Base-by-base conservation (phyloP, 2,888 invertebrate genomes). In the Brachyptera risi region DNA sequence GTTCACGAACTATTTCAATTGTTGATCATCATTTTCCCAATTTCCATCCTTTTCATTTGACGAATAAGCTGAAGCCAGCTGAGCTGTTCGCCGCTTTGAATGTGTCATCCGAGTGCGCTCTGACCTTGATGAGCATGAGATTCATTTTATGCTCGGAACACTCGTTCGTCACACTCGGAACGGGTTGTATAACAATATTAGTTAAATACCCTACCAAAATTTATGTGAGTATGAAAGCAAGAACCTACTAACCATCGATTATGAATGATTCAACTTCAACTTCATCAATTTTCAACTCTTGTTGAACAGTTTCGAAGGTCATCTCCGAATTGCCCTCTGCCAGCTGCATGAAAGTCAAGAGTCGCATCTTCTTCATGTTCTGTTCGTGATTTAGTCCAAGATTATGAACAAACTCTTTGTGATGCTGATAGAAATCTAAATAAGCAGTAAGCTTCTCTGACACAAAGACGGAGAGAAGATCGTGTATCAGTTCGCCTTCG, bases 291-390 rank as follows among this genome's bases (percentile, higher is more conserved):
- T 95, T 90, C 63, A 99, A 78, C 74, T 97, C 96, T 57, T 86
- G 82, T 70, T 91, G 88, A 65, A 99, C 87, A 17, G 88, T 86
- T 65, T 90, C 89, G 73, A 96, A 97, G n/a, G 87, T 81, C 76
- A 99, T 89, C 78, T 97, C 96, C 23, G 92, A 88, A 72, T 88
- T 88, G 59, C 85, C 87, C 75, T 99, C 98, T 2, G 97, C 96
- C 79, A 99, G 83, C 73, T 96, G 96, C 93, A 99, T 97, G 73
- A 99, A 95, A 0, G 97, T 93, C 59, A 99, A 75, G 69, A 98
- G 80, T 65, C 97, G 84, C 95, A 99, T 98, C 77, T 99, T 99
- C 72, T 94, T 91, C 77, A 96, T 83, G 72, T 96, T 96, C 71
- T 93, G 90, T 70, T 96, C 94, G 73, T 97, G 96, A 71, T 92